Evolutionary conservation across 1,140 invertebrate species (phyloP).

Genomic region (Sweltsa coloradensis): DNA sequence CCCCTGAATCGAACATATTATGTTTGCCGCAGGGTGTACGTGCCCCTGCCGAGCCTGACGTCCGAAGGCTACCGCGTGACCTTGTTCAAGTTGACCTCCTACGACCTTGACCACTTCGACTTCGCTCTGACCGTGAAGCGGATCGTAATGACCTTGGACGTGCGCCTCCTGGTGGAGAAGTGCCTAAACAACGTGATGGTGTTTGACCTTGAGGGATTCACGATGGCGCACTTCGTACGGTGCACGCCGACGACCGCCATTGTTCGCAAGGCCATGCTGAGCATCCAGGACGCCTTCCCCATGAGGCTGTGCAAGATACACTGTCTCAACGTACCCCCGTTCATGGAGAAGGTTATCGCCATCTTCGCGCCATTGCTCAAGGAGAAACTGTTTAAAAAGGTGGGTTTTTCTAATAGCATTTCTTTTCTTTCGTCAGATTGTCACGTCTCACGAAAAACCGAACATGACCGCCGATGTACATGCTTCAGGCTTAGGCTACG

Average conservation of each 20-base stretch:
- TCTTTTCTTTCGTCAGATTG: too few species aligned
- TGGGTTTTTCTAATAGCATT: too few species aligned
- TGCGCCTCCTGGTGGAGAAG: constrained; percentile 27
- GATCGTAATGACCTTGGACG: constrained; percentile 31
- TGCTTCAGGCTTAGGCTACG: too few species aligned
- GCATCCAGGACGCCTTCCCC: constrained; percentile 32
- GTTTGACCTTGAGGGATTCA: constrained; percentile 23
- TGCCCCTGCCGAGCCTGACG: constrained; percentile 29
- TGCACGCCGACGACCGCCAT: constrained; percentile 27
- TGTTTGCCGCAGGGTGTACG: constrained; percentile 24
- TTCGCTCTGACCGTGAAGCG: constrained; percentile 28
- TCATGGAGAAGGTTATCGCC: constrained; percentile 26
- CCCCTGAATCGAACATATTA: too few species aligned
- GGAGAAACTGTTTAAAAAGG: constrained; percentile 30
- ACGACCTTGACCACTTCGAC: constrained; percentile 29
- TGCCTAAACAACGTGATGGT: constrained; percentile 29
- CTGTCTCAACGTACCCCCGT: constrained; percentile 28
- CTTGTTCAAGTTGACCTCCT: constrained; percentile 26
- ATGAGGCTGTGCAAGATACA: constrained; percentile 27
- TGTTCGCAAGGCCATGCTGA: constrained; percentile 28
- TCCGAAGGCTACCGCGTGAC: constrained; percentile 31
- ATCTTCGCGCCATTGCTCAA: constrained; percentile 31
- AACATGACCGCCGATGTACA: too few species aligned
- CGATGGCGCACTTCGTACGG: constrained; percentile 28
- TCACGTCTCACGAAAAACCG: too few species aligned